Conservation (phyloP, 2,113 vertebrate species). For the Oceanodroma tethys region DNA sequence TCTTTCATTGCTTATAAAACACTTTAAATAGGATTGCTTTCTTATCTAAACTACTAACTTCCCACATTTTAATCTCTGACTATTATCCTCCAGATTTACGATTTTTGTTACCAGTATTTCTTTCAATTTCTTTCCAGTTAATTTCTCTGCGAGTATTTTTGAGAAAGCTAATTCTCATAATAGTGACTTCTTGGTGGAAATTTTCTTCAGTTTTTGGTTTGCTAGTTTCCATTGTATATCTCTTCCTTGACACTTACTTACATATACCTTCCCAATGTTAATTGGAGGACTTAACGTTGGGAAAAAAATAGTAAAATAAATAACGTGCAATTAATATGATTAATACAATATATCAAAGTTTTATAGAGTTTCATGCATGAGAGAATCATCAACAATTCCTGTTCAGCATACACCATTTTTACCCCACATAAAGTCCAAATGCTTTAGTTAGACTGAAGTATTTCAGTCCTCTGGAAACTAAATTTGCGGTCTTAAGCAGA, state of each 20-base stretch:
- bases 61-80: not conserved
- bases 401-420: not conserved
- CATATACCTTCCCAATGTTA: rapidly evolving
- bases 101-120: not conserved
- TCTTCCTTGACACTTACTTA: not conserved
- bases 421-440: not conserved
- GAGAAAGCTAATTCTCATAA: not conserved
- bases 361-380: not conserved
- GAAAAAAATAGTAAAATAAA: not conserved
- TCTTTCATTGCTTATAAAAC: not conserved
- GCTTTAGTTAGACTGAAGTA: not conserved
- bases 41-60: not conserved
- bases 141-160: not conserved
- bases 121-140: not conserved
- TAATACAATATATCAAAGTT: not conserved
- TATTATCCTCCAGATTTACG: not conserved
- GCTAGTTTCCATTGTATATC: not conserved
- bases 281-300: not conserved
- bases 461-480: not conserved
- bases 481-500: not conserved
- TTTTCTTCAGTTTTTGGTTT: not conserved
- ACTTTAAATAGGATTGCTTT: not conserved
- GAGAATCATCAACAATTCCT: not conserved
- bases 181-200: not conserved
- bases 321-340: not conserved